Conservation (phyloP, 2,888 invertebrate genomes). For the Hylaea fasciaria region DNA sequence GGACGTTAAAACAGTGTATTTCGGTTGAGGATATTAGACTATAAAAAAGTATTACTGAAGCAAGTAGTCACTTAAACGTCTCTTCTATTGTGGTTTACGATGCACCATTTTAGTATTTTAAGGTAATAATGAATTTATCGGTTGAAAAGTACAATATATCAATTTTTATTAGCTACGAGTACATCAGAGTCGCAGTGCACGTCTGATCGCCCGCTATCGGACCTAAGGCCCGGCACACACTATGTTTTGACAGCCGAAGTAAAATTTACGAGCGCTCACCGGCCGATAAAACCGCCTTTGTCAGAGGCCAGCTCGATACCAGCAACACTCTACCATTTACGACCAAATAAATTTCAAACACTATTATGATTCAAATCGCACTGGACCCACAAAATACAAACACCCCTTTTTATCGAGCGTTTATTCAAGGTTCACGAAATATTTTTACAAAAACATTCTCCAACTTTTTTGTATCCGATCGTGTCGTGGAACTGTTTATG, state of each 20-base stretch:
- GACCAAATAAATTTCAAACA: slow-evolving; percentile 83
- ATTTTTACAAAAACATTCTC: slow-evolving; percentile 68
- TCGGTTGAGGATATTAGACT: too few species aligned
- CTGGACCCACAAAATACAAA: slow-evolving; percentile 75
- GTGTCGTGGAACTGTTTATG: slow-evolving; percentile 52
- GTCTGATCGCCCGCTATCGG: slow-evolving; percentile 41
- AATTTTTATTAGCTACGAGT: slow-evolving; percentile 32
- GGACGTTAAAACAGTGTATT: too few species aligned
- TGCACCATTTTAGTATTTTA: neutral
- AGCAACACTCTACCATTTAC: slow-evolving; percentile 75
- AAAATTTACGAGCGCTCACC: slow-evolving; percentile 79
- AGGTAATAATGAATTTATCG: slow-evolving; percentile 22
- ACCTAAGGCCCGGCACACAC: slow-evolving; percentile 53
- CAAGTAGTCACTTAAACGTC: too few species aligned
- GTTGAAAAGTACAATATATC: slow-evolving; percentile 24
- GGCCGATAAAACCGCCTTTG: slow-evolving; percentile 80
- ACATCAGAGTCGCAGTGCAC: slow-evolving; percentile 25
- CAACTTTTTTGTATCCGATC: slow-evolving; percentile 46
- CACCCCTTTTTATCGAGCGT: slow-evolving; percentile 72
- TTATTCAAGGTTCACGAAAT: slow-evolving; percentile 72
- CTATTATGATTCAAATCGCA: slow-evolving; percentile 84
- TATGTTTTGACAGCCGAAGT: slow-evolving; percentile 79
- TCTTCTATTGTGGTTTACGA: neutral
- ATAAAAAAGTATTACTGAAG: too few species aligned
- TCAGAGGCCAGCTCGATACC: slow-evolving; percentile 70